These are phyloP conservation scores for Vanessa cardui DNA, from an alignment of 2,888 invertebrate genomes.

Conservation along the genomic window DNA sequence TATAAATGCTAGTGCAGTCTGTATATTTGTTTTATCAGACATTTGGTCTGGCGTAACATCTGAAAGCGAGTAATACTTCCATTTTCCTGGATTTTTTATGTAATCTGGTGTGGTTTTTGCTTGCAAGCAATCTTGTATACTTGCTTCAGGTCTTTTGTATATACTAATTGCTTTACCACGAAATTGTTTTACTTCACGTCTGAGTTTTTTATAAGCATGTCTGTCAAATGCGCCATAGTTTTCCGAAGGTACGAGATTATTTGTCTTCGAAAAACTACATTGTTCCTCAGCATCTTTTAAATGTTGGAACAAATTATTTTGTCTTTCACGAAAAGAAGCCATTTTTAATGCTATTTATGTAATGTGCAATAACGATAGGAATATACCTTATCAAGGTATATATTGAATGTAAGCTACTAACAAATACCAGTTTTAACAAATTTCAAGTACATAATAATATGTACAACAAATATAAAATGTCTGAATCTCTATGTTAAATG, in stretches of 20 bases:
- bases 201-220: slow-evolving; percentile 64
- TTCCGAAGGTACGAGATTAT: slow-evolving; percentile 56
- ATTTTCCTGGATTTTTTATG: slow-evolving; percentile 90
- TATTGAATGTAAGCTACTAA: too few species aligned
- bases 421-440: too few species aligned
- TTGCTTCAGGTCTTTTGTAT: slow-evolving; percentile 88
- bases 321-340: slow-evolving; percentile 83
- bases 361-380: background rate
- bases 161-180: slow-evolving; percentile 88
- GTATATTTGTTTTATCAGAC: slow-evolving; percentile 89
- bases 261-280: slow-evolving; percentile 64
- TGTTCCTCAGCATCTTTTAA: slow-evolving; percentile 85
- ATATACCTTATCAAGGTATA: too few species aligned
- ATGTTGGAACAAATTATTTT: slow-evolving; percentile 87
- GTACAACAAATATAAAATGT: too few species aligned
- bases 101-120: slow-evolving; percentile 70
- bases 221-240: slow-evolving; percentile 64
- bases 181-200: slow-evolving; percentile 83
- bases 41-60: slow-evolving; percentile 90
- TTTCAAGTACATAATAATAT: too few species aligned
- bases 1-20: slow-evolving; percentile 90
- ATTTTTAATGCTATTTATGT: slow-evolving; percentile 45
- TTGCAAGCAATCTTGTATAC: slow-evolving; percentile 82
- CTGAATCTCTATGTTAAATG: too few species aligned
- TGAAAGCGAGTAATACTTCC: slow-evolving; percentile 90